Evolutionary conservation across 2,113 vertebrate species (phyloP), one percentile per base, ranked within the genome.

Genomic region (Cepphus grylle): DNA sequence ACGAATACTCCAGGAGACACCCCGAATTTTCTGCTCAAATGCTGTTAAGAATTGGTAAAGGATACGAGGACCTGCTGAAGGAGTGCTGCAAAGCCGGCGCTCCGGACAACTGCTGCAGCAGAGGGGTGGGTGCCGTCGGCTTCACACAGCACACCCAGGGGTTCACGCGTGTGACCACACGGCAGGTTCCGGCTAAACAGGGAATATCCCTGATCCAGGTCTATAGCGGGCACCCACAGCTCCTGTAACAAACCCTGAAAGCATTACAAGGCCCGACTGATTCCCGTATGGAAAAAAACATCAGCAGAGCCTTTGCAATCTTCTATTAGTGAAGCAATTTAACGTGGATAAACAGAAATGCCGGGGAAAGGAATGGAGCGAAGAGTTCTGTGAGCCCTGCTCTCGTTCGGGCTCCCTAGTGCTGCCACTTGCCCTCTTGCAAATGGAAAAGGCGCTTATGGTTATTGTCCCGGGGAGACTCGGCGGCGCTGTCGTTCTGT

Each of bases 1-100:
- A 97, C 3, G 97, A 98, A 81, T 98, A 97, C n/a, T 94, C 96
- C 95, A 96, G 97, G 94, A 97, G 97, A 86, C 95, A 97, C 62
- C 81, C 93, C 1, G 95, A 97, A 40, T 90, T 97, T 72, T 95
- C 96, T 9, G 56, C 85, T 65, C 83, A 91, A 21, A 89, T 97
- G 81, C 89, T 95, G 36, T 79, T 97, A 85, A 85, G 96, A 82
- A 92, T 97, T 30, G 66, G 56, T 20, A 88, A 74, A 65, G 85
- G 92, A 17, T 97, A 97, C 4, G 77, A 98, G 91, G 86, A 81
- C 26, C 77, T 97, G 15, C 78, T 98, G 85, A 74, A 26, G 6
- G 93, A 96, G 32, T 98, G 98, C 83, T 98, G 97, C 81, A 67
- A 80, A 82, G n/a, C 76, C 2, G 74, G 91, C 11, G 94, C 97